Conservation (phyloP, 2,888 invertebrate species). For the Drosophila picticornis region DNA sequence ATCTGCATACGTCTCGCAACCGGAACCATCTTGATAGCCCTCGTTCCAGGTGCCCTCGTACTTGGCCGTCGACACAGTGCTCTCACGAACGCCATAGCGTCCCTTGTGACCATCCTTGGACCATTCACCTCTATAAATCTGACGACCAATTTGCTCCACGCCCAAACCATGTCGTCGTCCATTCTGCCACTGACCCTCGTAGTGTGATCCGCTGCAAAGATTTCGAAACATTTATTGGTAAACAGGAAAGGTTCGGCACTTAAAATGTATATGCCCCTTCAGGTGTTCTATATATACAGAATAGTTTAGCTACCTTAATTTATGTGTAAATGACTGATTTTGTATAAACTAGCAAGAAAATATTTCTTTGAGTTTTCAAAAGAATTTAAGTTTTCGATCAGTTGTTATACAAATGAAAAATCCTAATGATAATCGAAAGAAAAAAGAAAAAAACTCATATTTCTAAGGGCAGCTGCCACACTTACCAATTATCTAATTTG, state of each 20-base stretch:
- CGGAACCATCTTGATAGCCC: conserved; percentile 99
- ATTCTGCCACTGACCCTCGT: conserved; percentile 99
- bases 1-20: conserved; percentile 99
- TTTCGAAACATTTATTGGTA: conserved; percentile 70
- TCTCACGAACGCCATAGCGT: conserved; percentile 98
- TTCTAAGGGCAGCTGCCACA: too few relatives aligned
- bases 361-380: background rate
- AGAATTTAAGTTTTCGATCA: background rate
- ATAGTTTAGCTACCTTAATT: background rate
- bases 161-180: conserved; percentile 99
- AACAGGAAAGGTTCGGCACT: background rate
- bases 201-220: conserved; percentile 93
- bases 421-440: background rate
- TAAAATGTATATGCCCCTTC: background rate
- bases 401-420: conserved; percentile 3
- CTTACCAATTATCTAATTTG: background rate
- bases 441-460: background rate
- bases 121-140: conserved; percentile 99
- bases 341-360: background rate
- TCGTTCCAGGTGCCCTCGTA: conserved; percentile 99
- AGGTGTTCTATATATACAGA: background rate
- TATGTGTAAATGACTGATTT: background rate
- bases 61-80: conserved; percentile 96
- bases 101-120: conserved; percentile 98
- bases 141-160: conserved; percentile 97